These are phyloP conservation scores for Calosoma granatense DNA, from an alignment of 1,140 invertebrate species.

Conservation along the genomic window DNA sequence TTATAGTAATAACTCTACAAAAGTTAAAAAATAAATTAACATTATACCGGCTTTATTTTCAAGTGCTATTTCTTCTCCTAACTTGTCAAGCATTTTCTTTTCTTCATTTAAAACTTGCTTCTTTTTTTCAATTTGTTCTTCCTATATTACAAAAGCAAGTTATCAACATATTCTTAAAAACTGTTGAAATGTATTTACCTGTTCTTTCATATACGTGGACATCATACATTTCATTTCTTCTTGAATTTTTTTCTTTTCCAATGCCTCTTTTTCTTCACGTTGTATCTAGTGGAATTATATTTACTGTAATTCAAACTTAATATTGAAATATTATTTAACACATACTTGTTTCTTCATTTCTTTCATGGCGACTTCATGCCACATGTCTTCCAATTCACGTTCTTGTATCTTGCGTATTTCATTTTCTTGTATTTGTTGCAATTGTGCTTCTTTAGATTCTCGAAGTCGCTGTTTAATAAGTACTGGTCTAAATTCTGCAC, in stretches of 20 bases:
- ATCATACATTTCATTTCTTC: no score
- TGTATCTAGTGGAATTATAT: no score
- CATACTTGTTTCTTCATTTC: not conserved
- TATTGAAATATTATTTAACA: no score
- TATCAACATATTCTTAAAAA: no score
- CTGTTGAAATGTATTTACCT: no score
- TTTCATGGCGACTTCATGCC: constrained; percentile 23
- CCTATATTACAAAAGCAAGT: no score
- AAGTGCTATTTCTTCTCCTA: not conserved
- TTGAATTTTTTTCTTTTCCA: not conserved
- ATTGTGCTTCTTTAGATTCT: constrained; percentile 28
- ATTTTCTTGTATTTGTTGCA: constrained; percentile 33
- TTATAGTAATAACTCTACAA: not conserved
- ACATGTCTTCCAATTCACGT: constrained; percentile 28
- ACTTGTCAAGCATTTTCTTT: not conserved
- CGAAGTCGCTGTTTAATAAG: constrained; percentile 22
- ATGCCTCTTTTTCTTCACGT: not conserved
- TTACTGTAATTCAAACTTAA: no score
- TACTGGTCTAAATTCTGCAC: constrained; percentile 22
- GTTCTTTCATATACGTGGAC: no score
- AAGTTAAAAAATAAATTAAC: no score
- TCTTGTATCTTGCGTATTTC: constrained; percentile 26
- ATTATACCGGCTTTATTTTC: not conserved
- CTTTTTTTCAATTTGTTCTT: not conserved
- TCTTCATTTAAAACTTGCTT: not conserved